These are phyloP conservation scores for Tenebrosternarchus preto DNA, from an alignment of 2,113 vertebrate genomes.

Conservation along the genomic window DNA sequence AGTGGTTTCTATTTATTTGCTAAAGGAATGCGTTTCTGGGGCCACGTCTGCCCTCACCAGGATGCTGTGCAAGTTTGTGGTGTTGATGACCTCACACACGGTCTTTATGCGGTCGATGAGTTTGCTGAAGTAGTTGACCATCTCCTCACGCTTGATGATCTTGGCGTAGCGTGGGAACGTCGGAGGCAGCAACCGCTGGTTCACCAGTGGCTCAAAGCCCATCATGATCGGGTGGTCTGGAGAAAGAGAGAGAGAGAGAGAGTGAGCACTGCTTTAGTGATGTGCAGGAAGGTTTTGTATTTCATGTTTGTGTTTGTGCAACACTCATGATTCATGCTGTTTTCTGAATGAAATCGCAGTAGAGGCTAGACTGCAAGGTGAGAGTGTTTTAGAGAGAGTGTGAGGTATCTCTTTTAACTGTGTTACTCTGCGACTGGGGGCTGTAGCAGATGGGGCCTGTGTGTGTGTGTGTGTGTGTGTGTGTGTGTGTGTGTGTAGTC, in stretches of 20 bases:
- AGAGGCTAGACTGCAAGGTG: too few species aligned
- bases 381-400: too few species aligned
- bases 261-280: not conserved
- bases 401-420: too few species aligned
- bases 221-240: slow-evolving; percentile 99
- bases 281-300: too few species aligned
- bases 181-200: slow-evolving; percentile 94
- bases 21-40: not conserved
- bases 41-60: slow-evolving; percentile 78
- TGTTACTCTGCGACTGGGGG: too few species aligned
- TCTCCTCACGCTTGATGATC: slow-evolving; percentile 98
- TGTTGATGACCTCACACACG: slow-evolving; percentile 96
- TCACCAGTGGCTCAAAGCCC: slow-evolving; percentile 98
- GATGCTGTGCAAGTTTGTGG: slow-evolving; percentile 94
- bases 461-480: too few species aligned
- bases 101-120: slow-evolving; percentile 96
- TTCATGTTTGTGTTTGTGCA: too few species aligned
- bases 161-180: slow-evolving; percentile 98
- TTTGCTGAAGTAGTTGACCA: slow-evolving; percentile 96
- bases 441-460: too few species aligned
- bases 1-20: too few species aligned
- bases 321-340: not conserved
- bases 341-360: not conserved
- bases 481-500: too few species aligned
- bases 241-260: not conserved